Conservation (phyloP, 2,797 vertebrate species). For the Megalops cyprinoides region DNA sequence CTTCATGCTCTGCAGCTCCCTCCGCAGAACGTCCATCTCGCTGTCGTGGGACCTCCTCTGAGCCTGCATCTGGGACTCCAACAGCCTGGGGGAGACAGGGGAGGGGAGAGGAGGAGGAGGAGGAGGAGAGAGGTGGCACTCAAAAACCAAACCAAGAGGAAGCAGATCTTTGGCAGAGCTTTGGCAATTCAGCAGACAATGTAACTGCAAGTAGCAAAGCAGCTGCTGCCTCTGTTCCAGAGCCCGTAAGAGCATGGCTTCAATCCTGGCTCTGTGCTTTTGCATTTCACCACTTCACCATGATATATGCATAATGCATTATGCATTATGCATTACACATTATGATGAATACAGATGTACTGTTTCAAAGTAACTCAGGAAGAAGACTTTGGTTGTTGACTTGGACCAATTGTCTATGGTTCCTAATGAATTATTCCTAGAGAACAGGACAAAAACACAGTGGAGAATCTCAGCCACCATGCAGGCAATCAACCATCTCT, state of each 20-base stretch:
- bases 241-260: conserved; percentile 38
- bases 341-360: no score
- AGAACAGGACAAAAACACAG: conserved; percentile 17
- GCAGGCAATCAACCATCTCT: background rate
- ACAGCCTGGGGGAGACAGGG: conserved; percentile 70
- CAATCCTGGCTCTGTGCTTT: conserved; percentile 56
- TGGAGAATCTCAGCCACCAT: background rate
- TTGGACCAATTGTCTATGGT: background rate
- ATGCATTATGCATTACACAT: no score
- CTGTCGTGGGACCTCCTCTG: conserved; percentile 89
- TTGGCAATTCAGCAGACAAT: conserved; percentile 43
- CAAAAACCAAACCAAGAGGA: background rate
- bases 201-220: conserved; percentile 45
- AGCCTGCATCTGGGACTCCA: conserved; percentile 92
- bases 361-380: background rate
- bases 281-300: background rate
- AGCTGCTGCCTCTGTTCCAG: background rate
- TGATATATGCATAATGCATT: no score
- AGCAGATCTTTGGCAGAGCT: conserved; percentile 21
- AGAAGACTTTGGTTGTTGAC: background rate
- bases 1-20: conserved; percentile 92
- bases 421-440: background rate
- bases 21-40: conserved; percentile 84
- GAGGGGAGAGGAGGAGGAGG: background rate
- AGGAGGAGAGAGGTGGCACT: conserved; percentile 18